Percentiles rank a stretch among this genome's conserved stretches.
These are phyloP conservation scores for Brachionichthys hirsutus DNA, from an alignment of 2,113 vertebrate genomes.

Conservation along the genomic window DNA sequence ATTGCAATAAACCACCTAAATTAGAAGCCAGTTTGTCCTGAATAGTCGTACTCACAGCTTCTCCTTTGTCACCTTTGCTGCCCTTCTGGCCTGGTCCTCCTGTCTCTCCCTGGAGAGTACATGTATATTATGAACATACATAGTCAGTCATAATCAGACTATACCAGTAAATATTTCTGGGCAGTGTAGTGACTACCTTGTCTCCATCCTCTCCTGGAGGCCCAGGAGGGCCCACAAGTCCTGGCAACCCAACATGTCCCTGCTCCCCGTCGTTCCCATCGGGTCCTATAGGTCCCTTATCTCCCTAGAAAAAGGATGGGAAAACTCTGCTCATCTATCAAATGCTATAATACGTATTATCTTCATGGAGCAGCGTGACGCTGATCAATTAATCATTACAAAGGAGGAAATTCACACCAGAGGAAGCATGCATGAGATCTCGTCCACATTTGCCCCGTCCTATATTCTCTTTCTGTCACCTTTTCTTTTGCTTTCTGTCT, in stretches of 20 bases:
- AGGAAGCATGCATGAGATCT: constrained; percentile 16
- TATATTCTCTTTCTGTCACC: constrained; percentile 8
- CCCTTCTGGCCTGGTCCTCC: constrained; percentile 89
- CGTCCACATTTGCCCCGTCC: constrained; percentile 3
- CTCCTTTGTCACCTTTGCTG: constrained; percentile 90
- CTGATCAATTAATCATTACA: constrained; percentile 32
- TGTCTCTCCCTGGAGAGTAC: constrained; percentile 81
- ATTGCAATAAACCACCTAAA: no score
- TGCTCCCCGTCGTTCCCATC: constrained; percentile 83
- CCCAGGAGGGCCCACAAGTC: constrained; percentile 78
- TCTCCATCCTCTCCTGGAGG: constrained; percentile 89
- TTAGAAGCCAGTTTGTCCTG: constrained; percentile 9
- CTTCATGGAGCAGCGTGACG: constrained; percentile 23
- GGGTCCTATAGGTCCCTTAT: constrained; percentile 81
- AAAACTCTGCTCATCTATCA: constrained; percentile 26
- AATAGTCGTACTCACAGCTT: constrained; percentile 77
- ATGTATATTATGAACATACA: constrained; percentile 5
- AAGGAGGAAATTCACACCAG: constrained; percentile 1
- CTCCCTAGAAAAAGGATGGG: constrained; percentile 79
- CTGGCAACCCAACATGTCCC: constrained; percentile 82
- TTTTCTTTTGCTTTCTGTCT: constrained; percentile 28
- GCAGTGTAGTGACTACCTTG: constrained; percentile 78
- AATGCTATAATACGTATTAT: constrained; percentile 28
- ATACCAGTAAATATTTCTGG: not conserved
- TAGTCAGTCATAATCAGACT: not conserved